Percentiles rank a stretch among this genome's conserved stretches.
phyloP scores from a whole-genome alignment of 2,797 vertebrate genomes.

The Denticeps clupeoides region DNA sequence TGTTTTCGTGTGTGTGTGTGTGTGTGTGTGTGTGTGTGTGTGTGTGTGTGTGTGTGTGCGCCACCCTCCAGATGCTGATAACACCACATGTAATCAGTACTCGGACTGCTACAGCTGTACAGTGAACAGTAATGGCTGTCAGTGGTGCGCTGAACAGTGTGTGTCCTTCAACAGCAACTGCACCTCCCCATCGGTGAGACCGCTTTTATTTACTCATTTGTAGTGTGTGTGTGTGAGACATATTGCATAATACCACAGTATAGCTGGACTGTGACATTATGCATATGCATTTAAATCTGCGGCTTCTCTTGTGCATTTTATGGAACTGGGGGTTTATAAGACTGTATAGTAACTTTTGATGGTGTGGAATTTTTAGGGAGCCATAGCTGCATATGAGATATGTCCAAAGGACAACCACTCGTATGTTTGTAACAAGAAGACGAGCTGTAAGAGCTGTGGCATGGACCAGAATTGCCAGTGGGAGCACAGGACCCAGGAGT shows the following conservation, averaged over 20 bases:
- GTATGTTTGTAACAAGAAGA: constrained; percentile 90
- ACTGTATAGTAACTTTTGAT: constrained; percentile 2
- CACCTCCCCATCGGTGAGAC: constrained; percentile 49
- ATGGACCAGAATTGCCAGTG: constrained; percentile 97
- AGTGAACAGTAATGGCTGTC: constrained; percentile 86
- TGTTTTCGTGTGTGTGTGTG: background rate
- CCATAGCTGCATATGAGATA: constrained; percentile 58
- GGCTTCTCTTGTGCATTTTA: too few relatives aligned
- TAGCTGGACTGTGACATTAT: too few relatives aligned
- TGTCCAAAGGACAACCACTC: constrained; percentile 88
- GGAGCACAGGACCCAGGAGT: constrained; percentile 91
- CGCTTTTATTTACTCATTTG: too few relatives aligned
- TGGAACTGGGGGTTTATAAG: constrained; percentile 3
- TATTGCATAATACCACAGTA: too few relatives aligned
- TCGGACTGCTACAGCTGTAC: constrained; percentile 97
- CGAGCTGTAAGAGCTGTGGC: constrained; percentile 94
- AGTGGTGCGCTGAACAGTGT: constrained; percentile 85
- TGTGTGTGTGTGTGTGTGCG: background rate
- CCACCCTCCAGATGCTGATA: constrained; percentile 60
- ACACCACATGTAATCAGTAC: constrained; percentile 85
- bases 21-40: constrained; percentile 7
- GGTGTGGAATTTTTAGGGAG: constrained; percentile 50
- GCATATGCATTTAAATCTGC: too few relatives aligned
- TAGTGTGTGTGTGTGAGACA: too few relatives aligned
- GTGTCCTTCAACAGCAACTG: constrained; percentile 80